Base-by-base conservation (phyloP, 2,797 vertebrate species). In the Phylloscopus collybita region DNA sequence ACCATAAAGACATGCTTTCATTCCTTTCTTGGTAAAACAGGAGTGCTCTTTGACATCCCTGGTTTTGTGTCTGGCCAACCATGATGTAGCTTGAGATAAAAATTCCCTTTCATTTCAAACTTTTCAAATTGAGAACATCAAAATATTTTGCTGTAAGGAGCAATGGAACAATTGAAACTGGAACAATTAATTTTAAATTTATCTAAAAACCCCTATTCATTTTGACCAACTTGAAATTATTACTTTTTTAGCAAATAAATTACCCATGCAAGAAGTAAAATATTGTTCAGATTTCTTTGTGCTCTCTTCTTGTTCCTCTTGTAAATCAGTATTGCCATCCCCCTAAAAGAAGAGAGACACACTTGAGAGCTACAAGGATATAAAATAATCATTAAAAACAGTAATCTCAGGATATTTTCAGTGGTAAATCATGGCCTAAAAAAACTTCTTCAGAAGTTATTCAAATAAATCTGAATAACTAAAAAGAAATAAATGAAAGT, bases 81-180 rank as follows among this genome's bases (percentile, higher is more conserved):
- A 86, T 92, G 73, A 88, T 70, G n/a, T 73, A 84, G 11, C 16
- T 79, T 92, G 66, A 75, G 88, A 75, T 70, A 86, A 79, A 91
- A 88, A 61, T n/a, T 90, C 8, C 44, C 54, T 81, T 90, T 90
- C 3, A 83, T 86, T 86, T 93, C 73, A 86, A 54, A 17, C 16
- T 88, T 90, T 88, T 86, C 73, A 75, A 72, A 88, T 56, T 67
- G 49, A 88, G 32, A 79, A 69, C 19, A 73, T 36, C 0, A 80
- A 86, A 72, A 78, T 74, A 51, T 21, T 88, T 83, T 80, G 9
- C 50, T 83, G 49, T 57, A 82, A 81, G 29, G 26, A 88, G n/a
- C 26, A 61, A 40, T 29, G 16, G 59, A 40, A 20, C 59, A 61
- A 61, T 40, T 40, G 36, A 62, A 36, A 76, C 5, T 73, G 51